phyloP scores from a whole-genome alignment of 2,888 invertebrate species.

The Scaptomyza flava region DNA sequence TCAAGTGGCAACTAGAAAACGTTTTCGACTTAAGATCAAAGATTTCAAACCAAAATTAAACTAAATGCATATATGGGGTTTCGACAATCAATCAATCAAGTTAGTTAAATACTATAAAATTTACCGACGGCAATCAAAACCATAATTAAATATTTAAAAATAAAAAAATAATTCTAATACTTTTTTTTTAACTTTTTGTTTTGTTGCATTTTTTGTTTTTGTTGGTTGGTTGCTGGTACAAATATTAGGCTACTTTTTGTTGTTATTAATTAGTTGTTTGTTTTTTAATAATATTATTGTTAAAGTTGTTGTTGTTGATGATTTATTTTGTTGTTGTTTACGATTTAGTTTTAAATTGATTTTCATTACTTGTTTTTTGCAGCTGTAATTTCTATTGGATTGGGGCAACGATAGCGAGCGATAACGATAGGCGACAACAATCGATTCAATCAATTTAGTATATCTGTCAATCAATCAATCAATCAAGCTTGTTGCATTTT shows the following conservation, averaged over 20 bases:
- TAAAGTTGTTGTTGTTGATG: constrained; percentile 43
- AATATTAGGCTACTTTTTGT: constrained; percentile 60
- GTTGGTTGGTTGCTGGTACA: constrained; percentile 45
- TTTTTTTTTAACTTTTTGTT: constrained; percentile 8
- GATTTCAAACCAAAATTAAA: constrained; percentile 22
- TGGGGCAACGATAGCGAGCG: constrained; percentile 44
- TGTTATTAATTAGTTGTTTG: constrained; percentile 20
- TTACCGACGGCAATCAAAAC: constrained; percentile 34
- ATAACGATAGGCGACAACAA: constrained; percentile 49
- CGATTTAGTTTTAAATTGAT: constrained; percentile 29
- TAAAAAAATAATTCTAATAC: constrained; percentile 16
- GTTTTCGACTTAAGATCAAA: constrained; percentile 31
- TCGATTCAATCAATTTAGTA: constrained; percentile 54
- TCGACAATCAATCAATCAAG: constrained; percentile 43
- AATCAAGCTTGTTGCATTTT: constrained; percentile 63
- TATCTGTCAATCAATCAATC: constrained; percentile 51
- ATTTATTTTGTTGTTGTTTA: constrained; percentile 31
- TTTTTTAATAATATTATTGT: constrained; percentile 34
- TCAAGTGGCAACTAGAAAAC: constrained; percentile 48
- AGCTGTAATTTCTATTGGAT: constrained; percentile 18
- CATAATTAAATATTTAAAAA: constrained; percentile 13
- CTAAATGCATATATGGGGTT: constrained; percentile 15
- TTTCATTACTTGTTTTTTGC: constrained; percentile 16
- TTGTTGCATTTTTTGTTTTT: constrained; percentile 24
- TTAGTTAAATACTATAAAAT: constrained; percentile 34